Percentiles rank a stretch among this genome's conserved stretches.
Conservation (phyloP, 2,888 invertebrate species). For the Sisyra terminalis region DNA sequence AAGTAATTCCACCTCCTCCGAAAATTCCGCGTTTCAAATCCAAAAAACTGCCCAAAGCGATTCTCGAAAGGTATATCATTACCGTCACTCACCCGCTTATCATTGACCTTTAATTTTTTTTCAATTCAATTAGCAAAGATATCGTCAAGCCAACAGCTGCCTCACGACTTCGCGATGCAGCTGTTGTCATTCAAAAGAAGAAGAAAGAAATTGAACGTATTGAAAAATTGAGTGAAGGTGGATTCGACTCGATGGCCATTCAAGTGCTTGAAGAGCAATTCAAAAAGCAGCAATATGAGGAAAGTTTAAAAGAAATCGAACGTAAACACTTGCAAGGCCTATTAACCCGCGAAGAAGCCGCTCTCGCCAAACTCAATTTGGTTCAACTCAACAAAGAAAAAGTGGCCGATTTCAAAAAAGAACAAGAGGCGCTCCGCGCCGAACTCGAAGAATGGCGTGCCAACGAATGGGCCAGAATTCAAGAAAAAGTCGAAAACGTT, state of each 20-base stretch:
- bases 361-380: slow-evolving; percentile 34
- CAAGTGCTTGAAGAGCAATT: slow-evolving; percentile 29
- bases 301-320: slow-evolving; percentile 35
- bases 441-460: slow-evolving; percentile 35
- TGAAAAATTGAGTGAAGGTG: slow-evolving; percentile 30
- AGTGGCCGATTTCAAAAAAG: slow-evolving; percentile 31
- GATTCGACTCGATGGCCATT: slow-evolving; percentile 26
- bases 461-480: slow-evolving; percentile 31
- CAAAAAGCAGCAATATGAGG: slow-evolving; percentile 29
- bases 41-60: slow-evolving; percentile 5
- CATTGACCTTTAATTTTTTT: too few species aligned
- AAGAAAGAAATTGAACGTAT: slow-evolving; percentile 34
- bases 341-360: slow-evolving; percentile 39
- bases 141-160: slow-evolving; percentile 30
- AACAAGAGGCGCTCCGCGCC: slow-evolving; percentile 29
- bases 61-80: slow-evolving; percentile 13
- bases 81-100: neutral
- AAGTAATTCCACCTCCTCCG: neutral
- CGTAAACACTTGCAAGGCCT: slow-evolving; percentile 39
- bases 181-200: slow-evolving; percentile 29
- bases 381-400: slow-evolving; percentile 31
- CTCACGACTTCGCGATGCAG: slow-evolving; percentile 33
- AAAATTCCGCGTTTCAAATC: slow-evolving; percentile 9
- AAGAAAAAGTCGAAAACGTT: slow-evolving; percentile 29
- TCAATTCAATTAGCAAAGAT: slow-evolving; percentile 2